Base-by-base conservation (phyloP, 2,888 invertebrate species). In the Phengaris alcon region DNA sequence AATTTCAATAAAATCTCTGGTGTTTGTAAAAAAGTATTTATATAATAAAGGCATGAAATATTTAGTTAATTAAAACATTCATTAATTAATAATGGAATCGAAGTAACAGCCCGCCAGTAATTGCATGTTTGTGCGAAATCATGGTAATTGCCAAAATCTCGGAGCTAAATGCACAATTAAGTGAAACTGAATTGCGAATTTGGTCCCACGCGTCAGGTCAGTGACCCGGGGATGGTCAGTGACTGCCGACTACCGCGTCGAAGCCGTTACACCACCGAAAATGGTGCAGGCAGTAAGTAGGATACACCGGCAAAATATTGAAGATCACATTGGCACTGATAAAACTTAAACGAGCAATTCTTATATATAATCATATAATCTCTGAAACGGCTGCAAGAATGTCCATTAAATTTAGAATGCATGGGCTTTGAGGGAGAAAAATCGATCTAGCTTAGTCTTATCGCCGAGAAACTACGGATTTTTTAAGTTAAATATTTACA, bases 181-280 rank as follows among this genome's bases (percentile, higher is more conserved):
- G 69, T 57, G 59, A 68, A 76, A 76, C 75, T 12, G 64, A 64
- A 76, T 76, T 77, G 78, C 75, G 77, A 78, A 78, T 80, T 73
- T 74, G 75, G 77, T 80, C 80, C 80, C 82, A 80, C 82, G 81
- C 80, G 77, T 75, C 76, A 77, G 81, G 80, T 80, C 81, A 76
- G 79, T 80, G 78, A 82, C 81, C 82, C 79, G 79, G 75, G 73
- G 78, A 68, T 81, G 82, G 81, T 81, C 83, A 82, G 78, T 84
- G 83, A 80, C 82, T 84, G 84, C 78, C 83, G 83, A 80, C 82
- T 84, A 84, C 79, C 70, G 78, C 78, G 78, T 78, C 82, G 84
- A 6, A 4, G 48, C 84, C 80, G 82, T 82, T 82, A 82, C 80
- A 72, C 70, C 76, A 77, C 82, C 80, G 77, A 82, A 82, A 82